These are phyloP conservation scores for Enteromius paludinosus DNA, from an alignment of 2,797 vertebrate genomes.

Conservation along the genomic window DNA sequence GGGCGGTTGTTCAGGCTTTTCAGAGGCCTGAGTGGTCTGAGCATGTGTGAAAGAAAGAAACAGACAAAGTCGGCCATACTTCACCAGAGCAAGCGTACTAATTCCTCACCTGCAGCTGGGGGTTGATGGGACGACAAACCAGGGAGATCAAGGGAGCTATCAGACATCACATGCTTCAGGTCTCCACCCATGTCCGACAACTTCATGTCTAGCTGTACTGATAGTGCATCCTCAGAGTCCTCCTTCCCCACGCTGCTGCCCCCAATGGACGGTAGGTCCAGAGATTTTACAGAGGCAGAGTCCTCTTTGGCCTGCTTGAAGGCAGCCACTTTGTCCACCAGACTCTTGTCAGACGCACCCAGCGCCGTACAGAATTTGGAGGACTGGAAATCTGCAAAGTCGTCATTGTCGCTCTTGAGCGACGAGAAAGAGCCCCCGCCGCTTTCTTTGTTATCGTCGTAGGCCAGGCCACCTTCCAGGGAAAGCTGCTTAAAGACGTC, in stretches of 20 bases:
- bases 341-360: constrained; percentile 84
- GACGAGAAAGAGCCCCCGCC: constrained; percentile 75
- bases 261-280: constrained; percentile 96
- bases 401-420: constrained; percentile 87
- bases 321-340: constrained; percentile 90
- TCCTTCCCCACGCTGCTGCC: constrained; percentile 97
- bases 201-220: constrained; percentile 99
- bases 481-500: constrained; percentile 94
- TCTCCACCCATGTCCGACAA: constrained; percentile 96
- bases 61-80: constrained; percentile 46
- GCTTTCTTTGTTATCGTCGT: constrained; percentile 87
- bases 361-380: constrained; percentile 88
- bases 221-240: constrained; percentile 96
- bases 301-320: constrained; percentile 98
- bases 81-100: constrained; percentile 99
- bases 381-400: constrained; percentile 95
- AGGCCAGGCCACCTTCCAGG: constrained; percentile 83
- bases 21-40: constrained; percentile 31
- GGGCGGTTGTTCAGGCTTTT: constrained; percentile 32
- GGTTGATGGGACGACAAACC: constrained; percentile 96
- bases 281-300: constrained; percentile 93
- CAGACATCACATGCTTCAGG: constrained; percentile 99
- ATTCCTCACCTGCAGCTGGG: constrained; percentile 99
- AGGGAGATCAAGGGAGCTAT: constrained; percentile 99
- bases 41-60: constrained; percentile 20